Percentiles rank a stretch among this genome's conserved stretches.
phyloP scores from a whole-genome alignment of 2,113 vertebrate genomes.

The Lethenteron reissneri region DNA sequence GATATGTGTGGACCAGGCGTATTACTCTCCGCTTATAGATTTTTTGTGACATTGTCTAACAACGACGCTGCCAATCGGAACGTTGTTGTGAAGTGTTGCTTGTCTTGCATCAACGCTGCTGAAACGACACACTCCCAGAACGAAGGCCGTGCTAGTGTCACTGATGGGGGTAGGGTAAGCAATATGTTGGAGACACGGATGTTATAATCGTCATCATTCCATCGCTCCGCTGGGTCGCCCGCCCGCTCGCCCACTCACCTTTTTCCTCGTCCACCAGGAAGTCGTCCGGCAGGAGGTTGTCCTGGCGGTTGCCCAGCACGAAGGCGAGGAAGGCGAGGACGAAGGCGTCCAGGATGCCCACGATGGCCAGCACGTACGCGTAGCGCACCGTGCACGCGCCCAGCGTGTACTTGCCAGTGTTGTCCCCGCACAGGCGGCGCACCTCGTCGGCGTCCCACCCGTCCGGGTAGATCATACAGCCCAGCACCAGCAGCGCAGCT shows the following conservation, averaged over 20 bases:
- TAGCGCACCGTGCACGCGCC: slow-evolving; percentile 74
- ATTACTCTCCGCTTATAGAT: too few relatives aligned
- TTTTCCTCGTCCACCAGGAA: slow-evolving; percentile 47
- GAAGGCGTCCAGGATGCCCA: slow-evolving; percentile 71
- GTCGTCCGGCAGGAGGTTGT: slow-evolving; percentile 53
- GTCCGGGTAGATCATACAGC: slow-evolving; percentile 70
- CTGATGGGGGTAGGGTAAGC: too few relatives aligned
- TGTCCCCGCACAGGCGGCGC: slow-evolving; percentile 66
- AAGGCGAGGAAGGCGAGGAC: slow-evolving; percentile 83
- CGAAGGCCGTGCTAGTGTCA: too few relatives aligned
- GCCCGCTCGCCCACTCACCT: slow-evolving; percentile 23
- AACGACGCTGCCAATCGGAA: too few relatives aligned
- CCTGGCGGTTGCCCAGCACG: slow-evolving; percentile 71
- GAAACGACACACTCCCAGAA: too few relatives aligned
- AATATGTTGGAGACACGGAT: too few relatives aligned
- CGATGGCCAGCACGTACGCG: slow-evolving; percentile 75
- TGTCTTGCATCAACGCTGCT: too few relatives aligned
- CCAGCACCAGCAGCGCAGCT: slow-evolving; percentile 70
- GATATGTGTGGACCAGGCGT: too few relatives aligned
- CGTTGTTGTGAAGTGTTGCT: too few relatives aligned
- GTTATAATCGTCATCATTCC: too few relatives aligned
- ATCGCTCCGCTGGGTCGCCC: too few relatives aligned
- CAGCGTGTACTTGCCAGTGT: slow-evolving; percentile 57
- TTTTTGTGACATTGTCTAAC: too few relatives aligned
- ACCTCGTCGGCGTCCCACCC: slow-evolving; percentile 77